Evolutionary conservation across 2,888 invertebrate genomes (phyloP), one percentile per base, ranked within the genome.

Genomic region (Panorpa germanica): DNA sequence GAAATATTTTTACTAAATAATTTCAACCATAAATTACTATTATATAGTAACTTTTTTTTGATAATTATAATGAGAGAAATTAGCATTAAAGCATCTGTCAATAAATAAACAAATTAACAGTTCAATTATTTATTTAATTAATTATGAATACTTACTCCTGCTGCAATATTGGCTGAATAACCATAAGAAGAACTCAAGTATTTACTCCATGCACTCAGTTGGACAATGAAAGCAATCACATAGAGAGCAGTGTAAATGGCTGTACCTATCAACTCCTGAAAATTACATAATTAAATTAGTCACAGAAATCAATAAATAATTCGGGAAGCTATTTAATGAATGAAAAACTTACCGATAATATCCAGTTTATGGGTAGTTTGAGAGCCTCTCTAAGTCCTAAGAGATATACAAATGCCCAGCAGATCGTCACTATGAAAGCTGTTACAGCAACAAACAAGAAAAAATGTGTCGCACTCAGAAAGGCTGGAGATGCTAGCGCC

Each of bases 401-500:
- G 35, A 85, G 56, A 49, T 81, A 85, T 28, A 82, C 66, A 47
- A 77, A 70, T 33, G 69, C 64, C 83, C 85, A 82, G 45, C 85
- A 57, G 29, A 85, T 56, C 1, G 80, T 82, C 28, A 72, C 65
- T 45, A 88, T 81, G 57, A 88, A 88, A 38, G 77, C 70, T 37
- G 72, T 63, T 36, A 78, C 76, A 11, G 71, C 78, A 29, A 85
- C 83, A 48, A 85, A 82, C 34, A 85, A 65, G 60, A 85, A 90
- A 66, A 78, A 86, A 40, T 75, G 69, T 8, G 80, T 74, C 28
- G 66, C 70, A 12, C 53, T 45, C 24, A 53, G 38, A 40, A 50
- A 54, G 2, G 70, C 69, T 5, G 85, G 80, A 3, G 83, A 74
- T 3, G 73, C 78, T 38, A 77, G 62, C 9, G 75, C 64, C 80